These are phyloP conservation scores for Hypsibius dujardini DNA, from an alignment of 1,140 invertebrate genomes.

Conservation along the genomic window DNA sequence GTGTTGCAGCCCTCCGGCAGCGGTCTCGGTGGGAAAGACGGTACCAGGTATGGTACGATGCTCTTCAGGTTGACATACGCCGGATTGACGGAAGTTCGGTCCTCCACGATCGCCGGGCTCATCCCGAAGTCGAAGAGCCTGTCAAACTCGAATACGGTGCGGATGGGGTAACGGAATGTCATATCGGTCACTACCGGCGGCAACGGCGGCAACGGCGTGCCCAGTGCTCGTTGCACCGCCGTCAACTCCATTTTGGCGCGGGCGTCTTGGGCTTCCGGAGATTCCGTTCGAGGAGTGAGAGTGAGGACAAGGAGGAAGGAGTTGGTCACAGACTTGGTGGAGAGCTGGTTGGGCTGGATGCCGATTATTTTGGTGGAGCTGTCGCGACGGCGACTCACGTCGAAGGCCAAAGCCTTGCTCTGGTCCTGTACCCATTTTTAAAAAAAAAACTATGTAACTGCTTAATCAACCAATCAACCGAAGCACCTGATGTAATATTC, in stretches of 20 bases:
- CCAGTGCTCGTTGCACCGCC: neutral
- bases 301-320: neutral
- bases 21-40: constrained; percentile 4
- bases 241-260: neutral
- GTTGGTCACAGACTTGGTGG: too few species aligned
- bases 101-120: neutral
- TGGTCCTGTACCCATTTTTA: too few species aligned
- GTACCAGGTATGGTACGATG: neutral
- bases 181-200: neutral
- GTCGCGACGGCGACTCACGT: too few species aligned
- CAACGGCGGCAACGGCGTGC: neutral
- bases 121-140: neutral
- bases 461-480: too few species aligned
- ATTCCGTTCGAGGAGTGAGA: neutral
- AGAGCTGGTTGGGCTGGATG: too few species aligned
- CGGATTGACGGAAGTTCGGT: neutral
- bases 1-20: neutral
- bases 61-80: neutral
- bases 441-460: too few species aligned
- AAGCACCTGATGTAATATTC: too few species aligned
- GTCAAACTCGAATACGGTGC: constrained; percentile 7
- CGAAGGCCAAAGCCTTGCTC: too few species aligned
- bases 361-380: too few species aligned
- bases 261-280: neutral
- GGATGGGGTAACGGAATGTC: neutral